Evolutionary conservation across 2,113 vertebrate species (phyloP).

Genomic region (Oncorhynchus keta): DNA sequence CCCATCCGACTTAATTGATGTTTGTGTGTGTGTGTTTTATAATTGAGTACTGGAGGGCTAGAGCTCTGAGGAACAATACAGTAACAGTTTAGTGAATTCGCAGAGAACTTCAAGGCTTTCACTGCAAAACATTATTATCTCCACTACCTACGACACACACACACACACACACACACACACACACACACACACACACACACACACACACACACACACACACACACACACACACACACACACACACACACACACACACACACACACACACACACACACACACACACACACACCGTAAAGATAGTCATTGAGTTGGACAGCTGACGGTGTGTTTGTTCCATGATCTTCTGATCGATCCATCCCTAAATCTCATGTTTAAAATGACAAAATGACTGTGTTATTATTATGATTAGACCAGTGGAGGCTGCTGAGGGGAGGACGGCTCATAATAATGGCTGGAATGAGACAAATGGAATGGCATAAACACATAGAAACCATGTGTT

Average conservation of each 20-base stretch:
- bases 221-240: not conserved
- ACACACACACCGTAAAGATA: conserved; percentile 15
- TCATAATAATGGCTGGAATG: too few species aligned
- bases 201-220: conserved; percentile 13
- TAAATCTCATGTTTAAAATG: too few species aligned
- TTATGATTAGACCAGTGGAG: too few species aligned
- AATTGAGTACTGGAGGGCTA: not conserved
- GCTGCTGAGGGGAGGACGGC: too few species aligned
- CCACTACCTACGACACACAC: not conserved
- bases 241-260: not conserved
- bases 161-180: conserved; percentile 5
- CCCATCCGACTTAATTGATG: too few species aligned
- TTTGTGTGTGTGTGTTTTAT: not conserved
- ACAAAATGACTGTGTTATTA: too few species aligned
- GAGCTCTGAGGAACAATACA: not conserved
- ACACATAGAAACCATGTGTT: too few species aligned
- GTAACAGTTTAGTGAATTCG: conserved; percentile 37
- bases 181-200: conserved; percentile 13
- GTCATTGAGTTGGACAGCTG: not conserved
- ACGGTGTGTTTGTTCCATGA: not conserved
- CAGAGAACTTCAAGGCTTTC: conserved; percentile 28
- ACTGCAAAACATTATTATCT: conserved; percentile 6
- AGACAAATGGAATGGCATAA: too few species aligned
- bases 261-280: not conserved
- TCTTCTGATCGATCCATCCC: not conserved